phyloP scores from a whole-genome alignment of 2,113 vertebrate species.

The Paratilapia polleni region DNA sequence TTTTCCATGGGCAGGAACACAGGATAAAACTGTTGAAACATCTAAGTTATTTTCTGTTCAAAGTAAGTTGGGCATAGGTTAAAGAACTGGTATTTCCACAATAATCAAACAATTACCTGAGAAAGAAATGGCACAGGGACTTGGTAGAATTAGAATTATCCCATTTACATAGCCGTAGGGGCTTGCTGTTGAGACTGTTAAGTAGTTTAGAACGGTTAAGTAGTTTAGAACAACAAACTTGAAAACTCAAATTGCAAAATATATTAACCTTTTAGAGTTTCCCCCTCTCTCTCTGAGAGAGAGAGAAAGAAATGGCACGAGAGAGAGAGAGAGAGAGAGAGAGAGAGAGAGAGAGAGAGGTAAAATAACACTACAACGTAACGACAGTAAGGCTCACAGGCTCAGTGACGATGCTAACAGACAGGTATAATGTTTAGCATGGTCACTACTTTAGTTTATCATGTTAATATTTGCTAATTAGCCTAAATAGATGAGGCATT shows the following conservation, averaged over 20 bases:
- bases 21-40: background rate
- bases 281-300: no score
- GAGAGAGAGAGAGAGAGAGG: no score
- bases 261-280: background rate
- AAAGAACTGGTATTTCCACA: background rate
- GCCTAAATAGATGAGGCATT: background rate
- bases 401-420: background rate
- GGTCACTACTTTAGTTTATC: no score
- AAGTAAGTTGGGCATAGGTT: background rate
- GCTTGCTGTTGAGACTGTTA: background rate
- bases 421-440: background rate
- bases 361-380: background rate
- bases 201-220: background rate
- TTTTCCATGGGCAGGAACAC: background rate
- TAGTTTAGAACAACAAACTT: background rate
- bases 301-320: no score
- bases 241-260: background rate
- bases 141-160: background rate
- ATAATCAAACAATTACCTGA: no score
- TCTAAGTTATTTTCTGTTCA: background rate
- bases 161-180: background rate
- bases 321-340: no score
- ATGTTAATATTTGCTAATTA: no score
- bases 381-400: no score
- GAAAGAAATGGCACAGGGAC: no score